Base-by-base conservation (phyloP, 2,888 invertebrate genomes). In the Stenchaetothrips biformis region DNA sequence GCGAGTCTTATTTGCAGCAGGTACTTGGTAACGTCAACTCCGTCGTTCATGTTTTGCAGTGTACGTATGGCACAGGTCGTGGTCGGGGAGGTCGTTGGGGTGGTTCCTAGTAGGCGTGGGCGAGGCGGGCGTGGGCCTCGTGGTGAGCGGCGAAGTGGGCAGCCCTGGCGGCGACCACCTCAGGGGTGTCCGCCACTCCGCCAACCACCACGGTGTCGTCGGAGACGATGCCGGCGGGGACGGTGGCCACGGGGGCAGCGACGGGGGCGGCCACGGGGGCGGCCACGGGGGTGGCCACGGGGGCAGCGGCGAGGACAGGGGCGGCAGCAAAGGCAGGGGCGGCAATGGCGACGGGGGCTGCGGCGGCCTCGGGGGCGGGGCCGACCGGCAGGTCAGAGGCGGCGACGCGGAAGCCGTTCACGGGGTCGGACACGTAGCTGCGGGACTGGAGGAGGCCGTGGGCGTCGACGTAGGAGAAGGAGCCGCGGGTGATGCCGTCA, bases 381-480 rank as follows among this genome's bases (percentile, higher is more conserved):
- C 81, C 81, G 48, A 81, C 78, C 1, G 92, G 92, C 82, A 92
- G 86, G 86, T 92, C 92, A 16, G 91, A 91, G 74, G 91, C 92
- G 18, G 90, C 87, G 13, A 91, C 92, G 85, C 92, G 88, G 86
- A 92, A 92, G 78, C 92, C 92, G 84, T 91, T 89, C 81, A 88
- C 87, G 62, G 88, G 87, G 87, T 92, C 92, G 8, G 92, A 89
- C 47, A 90, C 88, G 84, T 92, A 92, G 81, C 90, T 89, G 37
- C 92, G 91, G 59, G 90, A 90, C 85, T 92, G 92, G 13, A 91
- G 85, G 81, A 90, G 87, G 2, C 92, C 92, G 84, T 91, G 84
- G 21, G 91, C 91, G 85, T 93, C 92, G 81, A 92, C 89, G 85
- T 92, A 93, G 67, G 92, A 91, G 85, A 92, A 93, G 77, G 90